A percentile compares a stretch with the other conserved stretches of the same genome.
Conservation (phyloP, 1,140 invertebrate species). For the Procambarus clarkii region DNA sequence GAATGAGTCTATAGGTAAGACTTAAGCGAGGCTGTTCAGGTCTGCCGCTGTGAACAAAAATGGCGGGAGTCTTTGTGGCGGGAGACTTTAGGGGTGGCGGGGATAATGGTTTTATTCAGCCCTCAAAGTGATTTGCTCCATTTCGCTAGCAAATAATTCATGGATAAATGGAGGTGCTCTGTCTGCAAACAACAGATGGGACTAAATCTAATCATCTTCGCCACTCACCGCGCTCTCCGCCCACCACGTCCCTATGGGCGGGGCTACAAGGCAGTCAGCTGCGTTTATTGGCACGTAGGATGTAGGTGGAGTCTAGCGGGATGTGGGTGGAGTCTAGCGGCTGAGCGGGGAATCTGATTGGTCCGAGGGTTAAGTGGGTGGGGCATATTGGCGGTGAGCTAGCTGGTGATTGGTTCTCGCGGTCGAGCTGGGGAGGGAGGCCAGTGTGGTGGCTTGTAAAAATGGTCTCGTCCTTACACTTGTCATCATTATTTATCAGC, state of each 20-base stretch:
- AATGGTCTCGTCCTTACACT: conserved; percentile 58
- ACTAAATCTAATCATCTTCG: conserved; percentile 65
- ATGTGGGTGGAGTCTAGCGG: neutral
- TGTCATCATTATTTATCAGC: conserved; percentile 67
- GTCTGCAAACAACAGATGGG: conserved; percentile 71
- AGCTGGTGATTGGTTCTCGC: neutral
- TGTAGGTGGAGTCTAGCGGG: neutral
- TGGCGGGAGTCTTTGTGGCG: neutral
- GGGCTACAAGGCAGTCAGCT: neutral
- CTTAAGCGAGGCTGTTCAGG: neutral
- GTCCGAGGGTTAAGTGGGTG: neutral
- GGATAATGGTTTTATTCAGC: conserved; percentile 72
- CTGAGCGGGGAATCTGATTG: neutral
- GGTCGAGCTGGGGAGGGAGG: neutral
- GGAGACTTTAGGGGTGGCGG: neutral
- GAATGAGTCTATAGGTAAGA: neutral
- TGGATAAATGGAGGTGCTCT: conserved; percentile 71
- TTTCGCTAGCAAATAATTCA: conserved; percentile 73
- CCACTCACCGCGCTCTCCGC: conserved; percentile 32
- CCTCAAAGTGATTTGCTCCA: conserved; percentile 72
- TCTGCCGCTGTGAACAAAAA: neutral
- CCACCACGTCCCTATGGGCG: neutral
- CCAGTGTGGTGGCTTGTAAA: conserved; percentile 32
- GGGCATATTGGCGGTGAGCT: neutral
- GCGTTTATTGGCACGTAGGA: neutral